A percentile compares a stretch with the other conserved stretches of the same genome.
Conservation (phyloP, 2,797 vertebrate genomes). For the Australoheros facetus region DNA sequence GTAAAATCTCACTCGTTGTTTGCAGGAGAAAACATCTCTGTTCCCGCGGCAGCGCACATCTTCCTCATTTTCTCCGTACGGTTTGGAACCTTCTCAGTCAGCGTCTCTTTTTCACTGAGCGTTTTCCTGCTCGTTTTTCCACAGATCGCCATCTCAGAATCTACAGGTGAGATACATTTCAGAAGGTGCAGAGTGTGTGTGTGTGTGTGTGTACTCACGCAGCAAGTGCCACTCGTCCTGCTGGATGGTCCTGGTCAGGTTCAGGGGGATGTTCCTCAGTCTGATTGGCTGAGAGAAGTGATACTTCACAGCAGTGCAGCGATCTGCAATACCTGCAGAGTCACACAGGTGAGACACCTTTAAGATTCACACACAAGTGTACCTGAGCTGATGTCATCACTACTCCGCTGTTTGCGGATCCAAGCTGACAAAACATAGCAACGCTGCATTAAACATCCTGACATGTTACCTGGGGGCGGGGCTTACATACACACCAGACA, state of each 20-base stretch:
- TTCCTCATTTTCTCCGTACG: too few species aligned
- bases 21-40: too few species aligned
- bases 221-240: slow-evolving; percentile 90
- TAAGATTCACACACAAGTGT: background rate
- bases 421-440: background rate
- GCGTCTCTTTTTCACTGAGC: too few species aligned
- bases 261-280: slow-evolving; percentile 86
- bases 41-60: too few species aligned
- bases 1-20: too few species aligned
- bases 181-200: background rate
- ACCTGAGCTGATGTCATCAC: background rate
- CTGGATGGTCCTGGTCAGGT: slow-evolving; percentile 87
- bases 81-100: too few species aligned
- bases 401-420: background rate
- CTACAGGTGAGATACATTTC: too few species aligned
- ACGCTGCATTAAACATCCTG: background rate
- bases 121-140: too few species aligned
- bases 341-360: slow-evolving; percentile 3
- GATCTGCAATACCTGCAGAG: slow-evolving; percentile 84
- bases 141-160: too few species aligned
- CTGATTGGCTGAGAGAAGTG: slow-evolving; percentile 87
- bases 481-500: background rate
- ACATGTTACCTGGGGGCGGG: background rate
- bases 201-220: slow-evolving; percentile 34
- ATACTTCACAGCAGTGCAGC: slow-evolving; percentile 87